Percentiles rank a stretch among this genome's conserved stretches.
Conservation (phyloP, 2,888 invertebrate genomes). For the Nemotelus pantherinus region DNA sequence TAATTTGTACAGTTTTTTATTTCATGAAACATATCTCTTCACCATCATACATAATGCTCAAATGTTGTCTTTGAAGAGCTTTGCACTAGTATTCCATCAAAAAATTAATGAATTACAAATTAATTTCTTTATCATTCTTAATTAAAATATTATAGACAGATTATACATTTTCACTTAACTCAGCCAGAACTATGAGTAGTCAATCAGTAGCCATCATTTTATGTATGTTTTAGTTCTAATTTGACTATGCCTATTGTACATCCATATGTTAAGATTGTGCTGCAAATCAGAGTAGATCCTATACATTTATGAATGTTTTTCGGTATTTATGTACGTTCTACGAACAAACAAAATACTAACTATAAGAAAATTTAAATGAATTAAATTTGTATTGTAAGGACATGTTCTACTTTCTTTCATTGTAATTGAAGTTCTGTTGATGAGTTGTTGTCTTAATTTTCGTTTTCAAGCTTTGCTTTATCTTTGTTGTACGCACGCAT, state of each 20-base stretch:
- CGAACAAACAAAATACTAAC: neutral
- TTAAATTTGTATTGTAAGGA: too few relatives aligned
- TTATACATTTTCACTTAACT: slow-evolving; percentile 20
- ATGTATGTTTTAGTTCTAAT: neutral
- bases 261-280: slow-evolving; percentile 35
- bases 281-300: slow-evolving; percentile 25
- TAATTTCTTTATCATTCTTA: slow-evolving; percentile 16
- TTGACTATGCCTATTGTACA: slow-evolving; percentile 1
- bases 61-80: slow-evolving; percentile 3
- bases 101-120: slow-evolving; percentile 16
- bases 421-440: slow-evolving; percentile 9
- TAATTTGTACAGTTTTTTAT: slow-evolving; percentile 42
- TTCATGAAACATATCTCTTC: slow-evolving; percentile 28
- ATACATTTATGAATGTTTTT: too few relatives aligned
- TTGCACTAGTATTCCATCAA: slow-evolving; percentile 20
- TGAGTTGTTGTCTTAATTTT: neutral
- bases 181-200: neutral
- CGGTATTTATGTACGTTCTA: neutral
- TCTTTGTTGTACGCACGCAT: neutral
- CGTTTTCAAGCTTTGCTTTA: neutral
- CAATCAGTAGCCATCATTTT: neutral
- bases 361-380: too few relatives aligned
- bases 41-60: slow-evolving; percentile 20
- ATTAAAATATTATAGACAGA: slow-evolving; percentile 21
- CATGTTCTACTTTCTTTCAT: slow-evolving; percentile 3